Percentiles rank a stretch among this genome's conserved stretches.
These are phyloP conservation scores for Sardinella longiceps DNA, from an alignment of 2,797 vertebrate species.

Conservation along the genomic window DNA sequence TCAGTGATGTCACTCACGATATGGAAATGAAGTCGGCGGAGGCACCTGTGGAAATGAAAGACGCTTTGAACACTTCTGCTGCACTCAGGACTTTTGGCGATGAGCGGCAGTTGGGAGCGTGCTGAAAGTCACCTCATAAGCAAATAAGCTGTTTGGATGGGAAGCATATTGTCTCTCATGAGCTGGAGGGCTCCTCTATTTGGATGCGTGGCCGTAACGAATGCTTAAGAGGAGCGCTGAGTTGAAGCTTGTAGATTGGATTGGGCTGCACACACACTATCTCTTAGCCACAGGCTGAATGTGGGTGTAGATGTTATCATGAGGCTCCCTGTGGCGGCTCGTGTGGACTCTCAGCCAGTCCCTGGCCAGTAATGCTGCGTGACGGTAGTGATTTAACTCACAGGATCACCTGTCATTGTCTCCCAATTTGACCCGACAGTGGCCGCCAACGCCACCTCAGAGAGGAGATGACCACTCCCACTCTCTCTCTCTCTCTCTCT, in stretches of 20 bases:
- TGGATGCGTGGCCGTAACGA: background rate
- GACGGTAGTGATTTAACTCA: slow-evolving; percentile 13
- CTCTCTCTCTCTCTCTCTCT: background rate
- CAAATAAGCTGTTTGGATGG: background rate
- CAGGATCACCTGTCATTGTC: background rate
- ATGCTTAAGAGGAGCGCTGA: background rate
- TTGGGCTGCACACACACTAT: background rate
- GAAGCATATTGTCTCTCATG: slow-evolving; percentile 7
- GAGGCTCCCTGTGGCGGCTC: background rate
- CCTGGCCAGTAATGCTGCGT: slow-evolving; percentile 8
- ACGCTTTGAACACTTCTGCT: slow-evolving; percentile 14
- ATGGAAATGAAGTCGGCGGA: background rate
- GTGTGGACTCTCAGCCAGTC: background rate
- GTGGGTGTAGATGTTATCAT: slow-evolving; percentile 13
- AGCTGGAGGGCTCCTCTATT: background rate
- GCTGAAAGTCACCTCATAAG: background rate
- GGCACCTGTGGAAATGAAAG: background rate
- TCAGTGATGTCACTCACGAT: slow-evolving; percentile 6
- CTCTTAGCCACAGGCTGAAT: slow-evolving; percentile 3
- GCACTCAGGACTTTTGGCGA: background rate
- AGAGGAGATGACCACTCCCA: slow-evolving; percentile 10
- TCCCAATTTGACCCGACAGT: background rate
- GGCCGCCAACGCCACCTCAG: background rate
- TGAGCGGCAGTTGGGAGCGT: background rate
- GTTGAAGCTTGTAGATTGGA: background rate